Conservation (phyloP, 2,888 invertebrate genomes). For the Spatulosminthurus flaviceps region DNA sequence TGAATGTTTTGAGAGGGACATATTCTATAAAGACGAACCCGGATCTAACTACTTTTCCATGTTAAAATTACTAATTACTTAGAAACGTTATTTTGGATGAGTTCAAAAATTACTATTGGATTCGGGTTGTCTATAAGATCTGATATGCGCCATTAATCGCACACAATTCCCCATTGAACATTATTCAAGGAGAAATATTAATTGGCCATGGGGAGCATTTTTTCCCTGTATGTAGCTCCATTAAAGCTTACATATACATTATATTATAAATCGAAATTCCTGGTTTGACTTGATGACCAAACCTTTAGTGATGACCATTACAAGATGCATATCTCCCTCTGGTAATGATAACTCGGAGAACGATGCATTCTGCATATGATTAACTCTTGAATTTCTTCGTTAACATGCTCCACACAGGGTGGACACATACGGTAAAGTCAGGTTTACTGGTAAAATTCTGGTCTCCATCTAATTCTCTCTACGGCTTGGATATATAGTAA, state of each 20-base stretch:
- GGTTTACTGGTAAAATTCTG: background rate
- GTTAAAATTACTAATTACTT: background rate
- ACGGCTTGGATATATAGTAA: too few relatives aligned
- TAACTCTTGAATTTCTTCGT: conserved; percentile 3
- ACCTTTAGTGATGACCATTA: background rate
- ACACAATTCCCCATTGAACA: background rate
- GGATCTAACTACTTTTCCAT: background rate
- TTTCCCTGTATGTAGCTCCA: background rate
- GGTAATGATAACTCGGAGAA: conserved; percentile 5
- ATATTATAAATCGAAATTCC: conserved; percentile 1
- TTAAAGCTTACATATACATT: too few relatives aligned
- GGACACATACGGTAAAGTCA: background rate
- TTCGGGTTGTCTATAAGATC: background rate
- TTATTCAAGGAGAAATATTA: conserved; percentile 9
- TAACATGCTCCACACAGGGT: background rate
- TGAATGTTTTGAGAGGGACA: too few relatives aligned
- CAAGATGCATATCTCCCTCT: conserved; percentile 18
- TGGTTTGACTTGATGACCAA: background rate
- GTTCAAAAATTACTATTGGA: background rate
- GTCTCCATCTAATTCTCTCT: background rate
- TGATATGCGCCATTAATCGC: conserved; percentile 18
- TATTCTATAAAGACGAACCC: background rate
- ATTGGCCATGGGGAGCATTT: conserved; percentile 2
- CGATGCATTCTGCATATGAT: background rate
- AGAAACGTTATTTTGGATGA: background rate